Evolutionary conservation across 2,797 vertebrate genomes (phyloP).

Genomic region (Hafferia zeledoni): DNA sequence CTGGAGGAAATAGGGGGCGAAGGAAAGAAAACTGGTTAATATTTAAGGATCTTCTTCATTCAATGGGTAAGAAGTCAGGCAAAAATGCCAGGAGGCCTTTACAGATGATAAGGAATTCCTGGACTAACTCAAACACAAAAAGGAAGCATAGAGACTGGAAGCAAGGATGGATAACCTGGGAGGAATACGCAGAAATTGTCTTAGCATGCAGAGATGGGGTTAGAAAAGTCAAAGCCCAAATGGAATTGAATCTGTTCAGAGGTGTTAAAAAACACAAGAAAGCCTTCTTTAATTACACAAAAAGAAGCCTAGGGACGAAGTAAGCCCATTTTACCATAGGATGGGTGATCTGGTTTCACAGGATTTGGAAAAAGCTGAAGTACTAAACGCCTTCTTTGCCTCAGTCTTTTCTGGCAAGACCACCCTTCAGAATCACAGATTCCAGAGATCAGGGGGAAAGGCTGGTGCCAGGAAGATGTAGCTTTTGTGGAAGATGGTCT

Average conservation of each 20-base stretch:
- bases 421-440: not conserved
- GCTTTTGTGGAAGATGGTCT: not conserved
- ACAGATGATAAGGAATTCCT: not conserved
- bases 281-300: not conserved
- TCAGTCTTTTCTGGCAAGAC: not conserved
- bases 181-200: not conserved
- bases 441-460: not conserved
- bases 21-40: not conserved
- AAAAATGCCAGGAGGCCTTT: not conserved
- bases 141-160: not conserved
- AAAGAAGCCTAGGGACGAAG: not conserved
- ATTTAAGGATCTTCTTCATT: not conserved
- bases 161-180: not conserved
- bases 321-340: not conserved
- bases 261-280: not conserved
- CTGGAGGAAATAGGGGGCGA: not conserved
- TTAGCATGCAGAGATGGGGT: fast-evolving
- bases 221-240: not conserved
- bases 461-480: not conserved
- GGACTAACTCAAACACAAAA: not conserved
- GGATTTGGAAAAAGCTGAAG: not conserved
- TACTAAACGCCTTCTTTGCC: not conserved
- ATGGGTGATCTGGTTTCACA: fast-evolving
- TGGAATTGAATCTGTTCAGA: not conserved
- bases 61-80: not conserved